Base-by-base conservation (phyloP, 2,797 vertebrate species). In the Trachurus trachurus region DNA sequence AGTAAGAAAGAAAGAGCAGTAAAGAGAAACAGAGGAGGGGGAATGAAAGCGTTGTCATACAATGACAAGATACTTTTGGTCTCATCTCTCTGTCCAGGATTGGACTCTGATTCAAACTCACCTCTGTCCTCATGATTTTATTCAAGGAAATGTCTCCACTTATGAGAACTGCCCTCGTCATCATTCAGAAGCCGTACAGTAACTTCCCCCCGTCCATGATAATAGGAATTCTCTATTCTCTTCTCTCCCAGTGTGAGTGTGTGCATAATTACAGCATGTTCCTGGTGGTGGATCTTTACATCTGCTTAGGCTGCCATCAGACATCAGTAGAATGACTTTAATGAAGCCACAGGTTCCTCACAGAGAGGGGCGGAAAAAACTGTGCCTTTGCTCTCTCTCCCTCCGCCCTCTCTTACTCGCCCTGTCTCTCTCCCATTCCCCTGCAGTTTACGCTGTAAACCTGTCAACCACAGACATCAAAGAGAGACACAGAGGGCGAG, bases 401-500 rank as follows among this genome's bases (percentile, higher is more conserved):
- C 45, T 37, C 49, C 45, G 34, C 5, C 26, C 71, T 53, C 22
- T 22, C 1, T 57, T 1, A 10, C 49, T 74, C 13, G 1, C 42
- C 45, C 29, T 21, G n/a, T 45, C 13, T 37, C 39, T 31, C 49
- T 60, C 44, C 70, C 71, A 45, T 69, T 79, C 75, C 53, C 61
- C 65, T 70, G 64, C 80, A 77, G 74, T 81, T 86, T 62, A 61
- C 21, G 47, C 80, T 74, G 39, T 71, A 89, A 88, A 86, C 63
- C 78, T 68, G 82, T 90, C 86, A 88, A 67, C 85, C 67, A n/a
- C 74, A 74, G 67, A 88, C 84, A 90, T 92, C 89, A 92, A 89
- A 88, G 85, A 76, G 66, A 82, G 76, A 84, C 65, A 78, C 79
- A 76, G 42, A 82, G 80, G 76, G 81, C n/a, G 57, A 81, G 57